A percentile compares a stretch with the other conserved stretches of the same genome.
Conservation (phyloP, 1,140 invertebrate genomes). For the Euschistus heros region DNA sequence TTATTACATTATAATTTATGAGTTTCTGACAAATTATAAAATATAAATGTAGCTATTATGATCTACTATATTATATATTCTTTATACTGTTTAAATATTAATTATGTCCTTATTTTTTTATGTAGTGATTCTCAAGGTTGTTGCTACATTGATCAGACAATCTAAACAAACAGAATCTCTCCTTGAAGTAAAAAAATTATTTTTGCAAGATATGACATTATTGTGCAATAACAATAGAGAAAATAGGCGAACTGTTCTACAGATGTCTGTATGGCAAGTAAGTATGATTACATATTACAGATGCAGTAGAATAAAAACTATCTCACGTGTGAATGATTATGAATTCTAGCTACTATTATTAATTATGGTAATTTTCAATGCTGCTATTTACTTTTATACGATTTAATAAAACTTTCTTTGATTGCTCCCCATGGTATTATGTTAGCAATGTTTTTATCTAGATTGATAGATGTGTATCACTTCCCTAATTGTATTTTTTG, state of each 20-base stretch:
- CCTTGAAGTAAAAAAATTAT: slow-evolving; percentile 89
- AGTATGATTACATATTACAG: slow-evolving; percentile 30
- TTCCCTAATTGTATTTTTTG: too few relatives aligned
- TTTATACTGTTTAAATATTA: not conserved
- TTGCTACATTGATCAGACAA: slow-evolving; percentile 91
- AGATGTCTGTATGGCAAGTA: slow-evolving; percentile 99
- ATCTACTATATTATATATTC: not conserved
- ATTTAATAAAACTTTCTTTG: too few relatives aligned
- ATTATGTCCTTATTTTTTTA: slow-evolving; percentile 29
- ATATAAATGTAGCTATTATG: not conserved
- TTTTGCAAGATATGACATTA: slow-evolving; percentile 93
- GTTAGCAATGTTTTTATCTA: too few relatives aligned
- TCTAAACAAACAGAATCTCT: slow-evolving; percentile 86
- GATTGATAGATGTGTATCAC: too few relatives aligned
- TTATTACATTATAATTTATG: too few relatives aligned
- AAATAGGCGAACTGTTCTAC: slow-evolving; percentile 90
- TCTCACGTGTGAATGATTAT: too few relatives aligned
- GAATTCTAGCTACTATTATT: too few relatives aligned
- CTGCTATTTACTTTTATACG: too few relatives aligned
- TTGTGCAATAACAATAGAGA: slow-evolving; percentile 95
- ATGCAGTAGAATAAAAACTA: too few relatives aligned
- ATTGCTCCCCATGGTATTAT: too few relatives aligned
- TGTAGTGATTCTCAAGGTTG: slow-evolving; percentile 94
- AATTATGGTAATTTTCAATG: too few relatives aligned
- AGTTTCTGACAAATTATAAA: not conserved